Base-by-base conservation (phyloP, 2,113 vertebrate genomes). In the Sturnira hondurensis region DNA sequence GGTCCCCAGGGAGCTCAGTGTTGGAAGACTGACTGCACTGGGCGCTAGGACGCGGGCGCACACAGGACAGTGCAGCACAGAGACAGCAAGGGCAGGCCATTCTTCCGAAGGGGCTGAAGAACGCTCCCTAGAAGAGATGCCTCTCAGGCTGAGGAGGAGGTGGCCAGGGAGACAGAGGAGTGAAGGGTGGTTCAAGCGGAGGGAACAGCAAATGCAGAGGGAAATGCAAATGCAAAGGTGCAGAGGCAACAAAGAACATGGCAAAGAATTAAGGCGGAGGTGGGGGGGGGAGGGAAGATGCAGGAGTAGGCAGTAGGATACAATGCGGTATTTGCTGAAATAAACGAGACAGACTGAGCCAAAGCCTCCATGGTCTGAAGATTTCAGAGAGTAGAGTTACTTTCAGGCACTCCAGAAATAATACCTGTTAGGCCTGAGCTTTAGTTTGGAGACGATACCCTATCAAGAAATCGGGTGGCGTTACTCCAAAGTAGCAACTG, bases 401-500 rank as follows among this genome's bases (percentile, higher is more conserved):
- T 63, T 82, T 26, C 38, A 58, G 63, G 65, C 10, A 45, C 63
- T 76, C 56, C 70, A 71, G 56, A 91, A 78, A 73, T 26, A 38
- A 77, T 31, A n/a, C 41, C 74, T 56, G 28, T 58, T 31, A 63
- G 43, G 74, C 70, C 28, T 36, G 52, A 91, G 50, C 36, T 87
- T 86, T 28, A 65, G 2, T 80, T 74, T 92, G 33, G 67, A 96
- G 58, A 77, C 96, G 78, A 52, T 96, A 61, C 58, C 26, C 3
- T 0, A 0, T 97, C 91, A 96, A 97, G 97, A 97, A 97, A 80
- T 78, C 90, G 28, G 63, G 89, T 73, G 98, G 96, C 92, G 85
- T 91, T 91, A 84, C 89, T 83, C 97, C 89, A 76, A 82, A 93
- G 90, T 24, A 86, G 93, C 95, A 91, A 95, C 97, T 91, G 70